A percentile compares a stretch with the other conserved stretches of the same genome.
phyloP scores from a whole-genome alignment of 2,888 invertebrate species.

The Nebria salina region DNA sequence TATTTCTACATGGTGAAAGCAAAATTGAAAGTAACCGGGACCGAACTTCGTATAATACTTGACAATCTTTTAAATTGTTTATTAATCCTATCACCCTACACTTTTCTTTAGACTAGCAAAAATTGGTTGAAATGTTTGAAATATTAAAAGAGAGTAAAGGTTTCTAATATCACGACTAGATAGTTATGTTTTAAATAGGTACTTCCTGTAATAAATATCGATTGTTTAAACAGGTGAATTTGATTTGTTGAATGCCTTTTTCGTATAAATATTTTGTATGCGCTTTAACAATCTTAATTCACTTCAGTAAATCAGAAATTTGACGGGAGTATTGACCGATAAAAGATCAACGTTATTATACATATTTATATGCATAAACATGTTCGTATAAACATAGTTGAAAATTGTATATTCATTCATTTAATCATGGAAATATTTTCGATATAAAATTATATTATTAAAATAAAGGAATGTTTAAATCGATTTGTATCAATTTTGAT shows the following conservation, averaged over 20 bases:
- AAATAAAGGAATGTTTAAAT: too few relatives aligned
- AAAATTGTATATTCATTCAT: too few relatives aligned
- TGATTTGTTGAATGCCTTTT: not conserved
- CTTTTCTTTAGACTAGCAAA: not conserved
- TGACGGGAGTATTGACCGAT: too few relatives aligned
- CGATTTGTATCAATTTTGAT: too few relatives aligned
- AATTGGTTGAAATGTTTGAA: not conserved
- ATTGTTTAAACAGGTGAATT: not conserved
- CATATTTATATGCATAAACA: too few relatives aligned
- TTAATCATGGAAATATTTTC: too few relatives aligned
- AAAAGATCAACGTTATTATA: too few relatives aligned
- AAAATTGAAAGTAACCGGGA: slow-evolving; percentile 8
- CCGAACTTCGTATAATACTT: not conserved
- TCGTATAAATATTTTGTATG: not conserved
- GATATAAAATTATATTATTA: too few relatives aligned
- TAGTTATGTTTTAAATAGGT: not conserved
- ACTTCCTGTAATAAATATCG: not conserved
- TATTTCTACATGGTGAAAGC: slow-evolving; percentile 14
- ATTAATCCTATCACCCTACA: not conserved
- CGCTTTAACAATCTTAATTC: too few relatives aligned
- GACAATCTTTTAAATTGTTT: not conserved
- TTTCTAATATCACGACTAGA: not conserved
- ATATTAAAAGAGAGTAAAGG: not conserved
- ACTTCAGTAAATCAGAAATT: too few relatives aligned
- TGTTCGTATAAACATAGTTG: too few relatives aligned